Evolutionary conservation across 2,797 vertebrate genomes (phyloP), one percentile per base, ranked within the genome.

Genomic region (Heterohyrax brucei): DNA sequence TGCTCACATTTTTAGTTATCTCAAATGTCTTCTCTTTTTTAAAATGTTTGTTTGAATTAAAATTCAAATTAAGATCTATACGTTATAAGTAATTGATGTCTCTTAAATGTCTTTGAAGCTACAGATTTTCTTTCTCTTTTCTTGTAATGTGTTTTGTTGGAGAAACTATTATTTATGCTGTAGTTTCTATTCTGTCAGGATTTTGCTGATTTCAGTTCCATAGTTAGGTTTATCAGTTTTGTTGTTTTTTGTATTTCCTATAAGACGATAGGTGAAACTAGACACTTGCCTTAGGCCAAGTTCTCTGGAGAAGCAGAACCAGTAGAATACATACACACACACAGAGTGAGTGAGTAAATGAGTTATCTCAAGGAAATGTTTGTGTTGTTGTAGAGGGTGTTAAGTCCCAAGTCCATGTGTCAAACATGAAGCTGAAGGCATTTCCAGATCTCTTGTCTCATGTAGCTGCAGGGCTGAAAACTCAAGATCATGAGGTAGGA

Each of bases 181-280:
- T 82, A 87, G 70, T 87, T 87, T 90, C 62, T 89, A 16, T 68
- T 70, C 22, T 56, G 28, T 83, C 30, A 79, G 50, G 50, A 56
- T 85, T 88, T 95, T 91, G 56, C 50, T 8, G 16, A 39, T 68
- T 91, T 91, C 26, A 91, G 1, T 80, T 91, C 46, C 19, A 30
- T 80, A 26, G 50, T 56, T 68, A 64, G 24, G 30, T 46, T 95
- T 83, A 84, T 70, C 7, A 82, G 39, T 59, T 80, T 91, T 72
- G 95, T 87, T 30, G 2, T 86, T 76, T 44, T 95, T 90, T 64
- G 13, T n/a, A 61, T 96, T 95, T 90, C 33, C 39, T 81, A 3
- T 91, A 88, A 83, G 21, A 56, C 82, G 24, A 44, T 81, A 66
- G 26, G 88, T 96, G 59, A 80, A 86, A 56, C 53, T 56, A 56